phyloP scores from a whole-genome alignment of 2,888 invertebrate genomes.

The Oligia latruncula region DNA sequence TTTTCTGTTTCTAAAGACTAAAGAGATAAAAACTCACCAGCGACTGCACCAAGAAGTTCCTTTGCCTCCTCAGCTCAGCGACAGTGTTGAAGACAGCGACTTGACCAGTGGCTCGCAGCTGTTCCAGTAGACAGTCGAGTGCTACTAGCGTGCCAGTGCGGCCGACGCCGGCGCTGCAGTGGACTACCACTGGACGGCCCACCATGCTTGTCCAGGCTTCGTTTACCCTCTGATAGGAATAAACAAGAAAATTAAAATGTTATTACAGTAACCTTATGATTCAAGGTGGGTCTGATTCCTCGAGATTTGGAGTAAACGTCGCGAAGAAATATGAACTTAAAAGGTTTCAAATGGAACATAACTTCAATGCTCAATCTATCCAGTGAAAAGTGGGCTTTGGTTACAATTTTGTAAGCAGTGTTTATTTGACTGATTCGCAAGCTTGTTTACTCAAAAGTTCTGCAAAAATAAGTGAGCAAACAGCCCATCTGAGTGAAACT shows the following conservation, averaged over 20 bases:
- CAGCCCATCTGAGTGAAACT: neutral
- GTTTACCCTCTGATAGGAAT: slow-evolving; percentile 91
- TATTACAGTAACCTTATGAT: neutral
- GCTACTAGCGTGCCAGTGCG: slow-evolving; percentile 98
- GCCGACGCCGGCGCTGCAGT: slow-evolving; percentile 98
- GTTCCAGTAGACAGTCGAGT: slow-evolving; percentile 96
- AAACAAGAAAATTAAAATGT: neutral
- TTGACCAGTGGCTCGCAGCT: slow-evolving; percentile 94
- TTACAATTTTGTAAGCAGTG: neutral
- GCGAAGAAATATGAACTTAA: no score
- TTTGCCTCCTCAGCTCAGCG: slow-evolving; percentile 96
- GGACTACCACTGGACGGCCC: slow-evolving; percentile 96
- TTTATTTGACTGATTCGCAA: neutral
- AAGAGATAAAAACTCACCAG: slow-evolving; percentile 71
- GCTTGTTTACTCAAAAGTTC: neutral
- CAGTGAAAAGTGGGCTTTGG: neutral
- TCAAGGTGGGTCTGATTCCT: neutral
- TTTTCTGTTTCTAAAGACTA: no score
- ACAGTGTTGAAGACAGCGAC: slow-evolving; percentile 97
- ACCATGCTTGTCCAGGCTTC: slow-evolving; percentile 96
- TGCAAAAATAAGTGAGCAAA: neutral
- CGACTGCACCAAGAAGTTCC: slow-evolving; percentile 98
- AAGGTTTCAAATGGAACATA: neutral
- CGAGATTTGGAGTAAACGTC: neutral
- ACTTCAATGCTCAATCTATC: neutral